A percentile compares a stretch with the other conserved stretches of the same genome.
phyloP scores from a whole-genome alignment of 1,140 invertebrate genomes.

The Zophobas atratus region DNA sequence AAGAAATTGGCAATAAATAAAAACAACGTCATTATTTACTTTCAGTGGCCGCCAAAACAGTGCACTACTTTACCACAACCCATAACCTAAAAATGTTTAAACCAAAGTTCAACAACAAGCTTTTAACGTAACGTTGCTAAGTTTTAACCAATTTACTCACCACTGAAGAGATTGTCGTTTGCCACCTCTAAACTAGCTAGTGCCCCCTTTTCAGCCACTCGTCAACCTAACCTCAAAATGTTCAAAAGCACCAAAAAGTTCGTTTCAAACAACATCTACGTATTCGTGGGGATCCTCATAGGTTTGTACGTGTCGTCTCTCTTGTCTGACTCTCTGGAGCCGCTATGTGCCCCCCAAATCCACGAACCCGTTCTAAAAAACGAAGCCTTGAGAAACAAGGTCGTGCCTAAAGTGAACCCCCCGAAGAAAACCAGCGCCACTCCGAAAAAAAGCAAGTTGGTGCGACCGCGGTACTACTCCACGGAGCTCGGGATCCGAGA shows the following conservation, averaged over 20 bases:
- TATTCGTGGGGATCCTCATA: slow-evolving; percentile 60
- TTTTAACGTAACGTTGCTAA: no score
- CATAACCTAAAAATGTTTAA: no score
- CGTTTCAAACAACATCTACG: slow-evolving; percentile 58
- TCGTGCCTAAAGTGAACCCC: slow-evolving; percentile 44
- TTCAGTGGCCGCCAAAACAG: no score
- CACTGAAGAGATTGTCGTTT: no score
- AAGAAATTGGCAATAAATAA: no score
- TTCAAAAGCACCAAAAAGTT: slow-evolving; percentile 50
- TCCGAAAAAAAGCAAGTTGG: slow-evolving; percentile 66
- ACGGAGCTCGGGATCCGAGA: slow-evolving; percentile 93
- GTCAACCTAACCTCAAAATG: slow-evolving; percentile 35
- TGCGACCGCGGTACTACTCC: slow-evolving; percentile 91
- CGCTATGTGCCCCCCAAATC: slow-evolving; percentile 45
- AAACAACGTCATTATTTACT: no score
- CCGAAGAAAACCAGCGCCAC: slow-evolving; percentile 54
- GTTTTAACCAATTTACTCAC: no score
- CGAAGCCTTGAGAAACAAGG: slow-evolving; percentile 53
- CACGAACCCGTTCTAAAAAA: slow-evolving; percentile 36
- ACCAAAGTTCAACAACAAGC: no score
- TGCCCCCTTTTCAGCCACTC: background rate
- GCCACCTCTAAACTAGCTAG: no score
- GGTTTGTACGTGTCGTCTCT: slow-evolving; percentile 61
- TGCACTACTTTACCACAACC: no score
- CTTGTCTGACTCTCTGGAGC: slow-evolving; percentile 49